Percentiles rank a stretch among this genome's conserved stretches.
phyloP scores from a whole-genome alignment of 2,113 vertebrate genomes.

The Megaceryle maxima region DNA sequence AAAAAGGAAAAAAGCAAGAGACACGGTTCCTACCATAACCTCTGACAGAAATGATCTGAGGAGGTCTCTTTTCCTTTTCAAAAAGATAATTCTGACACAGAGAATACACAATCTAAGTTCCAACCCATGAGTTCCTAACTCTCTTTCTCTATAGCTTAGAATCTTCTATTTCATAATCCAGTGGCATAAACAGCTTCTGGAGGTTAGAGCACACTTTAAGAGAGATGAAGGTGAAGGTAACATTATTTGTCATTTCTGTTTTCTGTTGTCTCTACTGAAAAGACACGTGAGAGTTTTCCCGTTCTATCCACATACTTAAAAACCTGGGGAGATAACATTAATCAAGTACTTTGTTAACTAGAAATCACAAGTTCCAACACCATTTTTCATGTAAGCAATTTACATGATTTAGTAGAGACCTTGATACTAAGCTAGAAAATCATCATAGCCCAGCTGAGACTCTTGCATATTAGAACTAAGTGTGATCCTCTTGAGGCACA shows the following conservation, averaged over 20 bases:
- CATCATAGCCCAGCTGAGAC: not conserved
- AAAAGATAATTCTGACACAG: not conserved
- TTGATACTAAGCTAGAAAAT: not conserved
- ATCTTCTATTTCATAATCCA: not conserved
- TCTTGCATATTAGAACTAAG: not conserved
- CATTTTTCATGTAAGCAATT: not conserved
- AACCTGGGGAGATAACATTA: not conserved
- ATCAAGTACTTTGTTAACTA: not conserved
- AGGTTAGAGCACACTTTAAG: not conserved
- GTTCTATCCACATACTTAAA: not conserved
- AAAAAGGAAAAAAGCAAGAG: not conserved
- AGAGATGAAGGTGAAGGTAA: not conserved
- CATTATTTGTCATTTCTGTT: not conserved
- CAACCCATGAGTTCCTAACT: not conserved
- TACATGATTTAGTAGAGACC: not conserved
- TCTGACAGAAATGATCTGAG: not conserved
- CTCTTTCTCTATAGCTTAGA: not conserved
- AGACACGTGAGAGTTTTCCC: not conserved
- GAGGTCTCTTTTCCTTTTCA: not conserved
- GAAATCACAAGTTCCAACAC: not conserved
- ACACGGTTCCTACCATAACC: not conserved
- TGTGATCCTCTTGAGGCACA: not conserved
- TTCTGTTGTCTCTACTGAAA: not conserved
- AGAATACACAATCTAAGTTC: not conserved
- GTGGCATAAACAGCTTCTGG: not conserved